Evolutionary conservation across 2,888 invertebrate species (phyloP), one percentile per base, ranked within the genome.

Genomic region (Cheilosia vulpina): DNA sequence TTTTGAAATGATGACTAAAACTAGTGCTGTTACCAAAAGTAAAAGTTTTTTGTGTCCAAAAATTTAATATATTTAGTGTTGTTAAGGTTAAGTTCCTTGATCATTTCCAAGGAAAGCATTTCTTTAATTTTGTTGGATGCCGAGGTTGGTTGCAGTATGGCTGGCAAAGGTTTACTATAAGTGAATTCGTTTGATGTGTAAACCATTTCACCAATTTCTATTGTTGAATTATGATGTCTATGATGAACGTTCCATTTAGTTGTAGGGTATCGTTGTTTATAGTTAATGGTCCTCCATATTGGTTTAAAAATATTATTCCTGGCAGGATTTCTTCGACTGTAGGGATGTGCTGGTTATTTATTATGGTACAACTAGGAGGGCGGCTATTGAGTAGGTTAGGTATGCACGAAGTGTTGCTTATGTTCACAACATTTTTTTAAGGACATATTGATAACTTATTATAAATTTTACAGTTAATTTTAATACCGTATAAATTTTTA

Each of bases 131-230:
- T 31, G n/a, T 31, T 47, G 45, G n/a, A 47, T 34, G 31, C 6
- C 19, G 63, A 17, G 27, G 63, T 17, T 50, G 47, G 63, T 63
- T 63, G 63, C 41, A 63, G n/a, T 27, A 63, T 63, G 63, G 63
- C 50, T n/a, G 47, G n/a, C 27, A 63, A 47, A 11, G 47, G 45
- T 1, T 63, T 63, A n/a, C 47, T 27, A 7, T n/a, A 47, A 2
- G 63, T 63, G 2, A 31, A 47, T 34, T 63, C 63, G 4, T 27
- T 45, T 13, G 63, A 45, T 45, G 45, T 31, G 63, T 45, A 63
- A 27, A 45, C 47, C 45, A 45, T 63, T 7, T 43, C 45, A 6
- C 63, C 27, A 5, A 50, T n/a, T 69, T 45, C n/a, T 15, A 69
- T 41, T n/a, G n/a, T n/a, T n/a, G n/a, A n/a, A n/a, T n/a, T n/a